phyloP scores from a whole-genome alignment of 2,797 vertebrate species.

The Harpagifer antarcticus region DNA sequence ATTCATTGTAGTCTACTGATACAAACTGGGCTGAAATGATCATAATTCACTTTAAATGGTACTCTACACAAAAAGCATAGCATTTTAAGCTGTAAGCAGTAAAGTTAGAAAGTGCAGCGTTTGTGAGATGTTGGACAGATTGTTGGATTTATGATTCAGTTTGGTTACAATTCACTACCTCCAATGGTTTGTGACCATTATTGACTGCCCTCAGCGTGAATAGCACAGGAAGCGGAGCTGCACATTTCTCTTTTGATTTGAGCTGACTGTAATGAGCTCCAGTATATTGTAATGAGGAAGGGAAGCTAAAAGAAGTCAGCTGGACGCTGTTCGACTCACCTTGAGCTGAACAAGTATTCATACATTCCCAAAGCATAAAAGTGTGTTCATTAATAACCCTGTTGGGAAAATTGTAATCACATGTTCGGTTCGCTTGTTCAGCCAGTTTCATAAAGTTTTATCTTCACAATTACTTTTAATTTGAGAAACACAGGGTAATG shows the following conservation, averaged over 20 bases:
- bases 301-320: slow-evolving; percentile 52
- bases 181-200: slow-evolving; percentile 14
- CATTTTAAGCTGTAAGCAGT: slow-evolving; percentile 2
- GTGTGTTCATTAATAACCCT: slow-evolving; percentile 37
- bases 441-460: background rate
- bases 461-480: background rate
- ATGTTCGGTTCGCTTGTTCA: slow-evolving; percentile 24
- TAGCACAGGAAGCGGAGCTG: slow-evolving; percentile 28
- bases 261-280: slow-evolving; percentile 63
- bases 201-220: slow-evolving; percentile 13
- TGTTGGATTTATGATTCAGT: slow-evolving; percentile 15
- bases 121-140: slow-evolving; percentile 5
- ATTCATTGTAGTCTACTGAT: background rate
- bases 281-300: slow-evolving; percentile 53
- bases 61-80: background rate
- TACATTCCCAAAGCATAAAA: slow-evolving; percentile 30
- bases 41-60: background rate
- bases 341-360: slow-evolving; percentile 47
- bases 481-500: background rate
- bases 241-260: slow-evolving; percentile 42
- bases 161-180: slow-evolving; percentile 30
- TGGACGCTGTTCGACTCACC: slow-evolving; percentile 40
- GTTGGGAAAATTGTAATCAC: slow-evolving; percentile 58
- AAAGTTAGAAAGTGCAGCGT: no score
- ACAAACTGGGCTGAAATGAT: background rate